A percentile compares a stretch with the other conserved stretches of the same genome.
phyloP scores from a whole-genome alignment of 2,888 invertebrate genomes.

The Ephialtes manifestator region DNA sequence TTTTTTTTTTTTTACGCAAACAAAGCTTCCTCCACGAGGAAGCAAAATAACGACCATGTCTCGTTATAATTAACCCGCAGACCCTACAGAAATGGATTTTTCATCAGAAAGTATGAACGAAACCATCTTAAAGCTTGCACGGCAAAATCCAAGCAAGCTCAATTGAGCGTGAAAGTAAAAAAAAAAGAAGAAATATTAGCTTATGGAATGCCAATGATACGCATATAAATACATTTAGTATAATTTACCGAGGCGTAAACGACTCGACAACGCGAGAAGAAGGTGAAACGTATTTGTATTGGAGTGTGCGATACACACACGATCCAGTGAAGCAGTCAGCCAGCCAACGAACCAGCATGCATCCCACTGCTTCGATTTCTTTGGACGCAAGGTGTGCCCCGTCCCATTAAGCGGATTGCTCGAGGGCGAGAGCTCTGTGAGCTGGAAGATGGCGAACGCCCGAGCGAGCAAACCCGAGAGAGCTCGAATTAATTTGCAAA shows the following conservation, averaged over 20 bases:
- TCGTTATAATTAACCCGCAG: too few relatives aligned
- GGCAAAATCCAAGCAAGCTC: background rate
- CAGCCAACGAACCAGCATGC: constrained; percentile 65
- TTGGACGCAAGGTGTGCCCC: constrained; percentile 85
- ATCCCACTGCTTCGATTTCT: constrained; percentile 79
- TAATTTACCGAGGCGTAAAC: constrained; percentile 66
- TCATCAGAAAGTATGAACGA: background rate
- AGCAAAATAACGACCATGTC: too few relatives aligned
- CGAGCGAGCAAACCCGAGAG: constrained; percentile 55
- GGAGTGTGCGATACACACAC: background rate
- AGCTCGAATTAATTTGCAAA: constrained; percentile 74
- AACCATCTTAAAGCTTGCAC: background rate
- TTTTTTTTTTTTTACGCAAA: too few relatives aligned
- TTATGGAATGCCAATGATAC: constrained; percentile 27
- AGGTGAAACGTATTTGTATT: constrained; percentile 39
- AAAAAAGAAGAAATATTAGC: background rate
- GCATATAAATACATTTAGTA: constrained; percentile 47
- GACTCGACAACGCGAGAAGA: constrained; percentile 57
- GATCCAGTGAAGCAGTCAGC: background rate
- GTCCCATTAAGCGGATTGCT: constrained; percentile 73
- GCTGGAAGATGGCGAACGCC: constrained; percentile 55
- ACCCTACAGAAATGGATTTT: too few relatives aligned
- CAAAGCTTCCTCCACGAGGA: too few relatives aligned
- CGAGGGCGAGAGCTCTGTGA: constrained; percentile 63
- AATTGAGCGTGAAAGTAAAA: constrained; percentile 5